phyloP scores from a whole-genome alignment of 1,140 invertebrate species.

The Gonatopus flavifemur region DNA sequence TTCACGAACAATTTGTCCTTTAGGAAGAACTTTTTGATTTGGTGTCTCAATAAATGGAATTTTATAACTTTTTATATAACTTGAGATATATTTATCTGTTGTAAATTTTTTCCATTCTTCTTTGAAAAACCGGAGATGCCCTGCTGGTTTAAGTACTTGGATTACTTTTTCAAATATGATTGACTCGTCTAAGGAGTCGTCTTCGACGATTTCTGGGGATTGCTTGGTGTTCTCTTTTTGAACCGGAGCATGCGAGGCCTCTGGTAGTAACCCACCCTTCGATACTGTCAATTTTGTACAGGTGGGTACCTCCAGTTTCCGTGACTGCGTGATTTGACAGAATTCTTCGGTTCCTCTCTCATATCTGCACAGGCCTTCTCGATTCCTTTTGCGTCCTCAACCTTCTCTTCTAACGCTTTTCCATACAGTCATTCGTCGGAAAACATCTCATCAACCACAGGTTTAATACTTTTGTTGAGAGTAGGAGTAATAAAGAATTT shows the following conservation, averaged over 20 bases:
- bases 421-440: slow-evolving; percentile 32
- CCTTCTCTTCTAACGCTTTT: slow-evolving; percentile 6
- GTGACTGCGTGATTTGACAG: neutral
- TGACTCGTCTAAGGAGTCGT: too few species aligned
- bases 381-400: slow-evolving; percentile 16
- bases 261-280: slow-evolving; percentile 2
- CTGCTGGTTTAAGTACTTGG: slow-evolving; percentile 11
- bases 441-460: slow-evolving; percentile 30
- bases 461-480: slow-evolving; percentile 21
- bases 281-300: neutral
- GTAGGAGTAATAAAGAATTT: slow-evolving; percentile 17
- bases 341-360: slow-evolving; percentile 3
- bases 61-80: slow-evolving; percentile 13
- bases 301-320: slow-evolving; percentile 18
- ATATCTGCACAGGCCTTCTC: slow-evolving; percentile 18
- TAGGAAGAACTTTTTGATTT: neutral
- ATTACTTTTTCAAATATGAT: slow-evolving; percentile 13
- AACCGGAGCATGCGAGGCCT: neutral
- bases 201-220: too few species aligned
- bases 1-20: slow-evolving; percentile 34
- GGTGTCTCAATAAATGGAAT: slow-evolving; percentile 20
- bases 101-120: slow-evolving; percentile 15
- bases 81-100: slow-evolving; percentile 14
- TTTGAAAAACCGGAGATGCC: slow-evolving; percentile 2
- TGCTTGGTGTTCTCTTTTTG: too few species aligned